These are phyloP conservation scores for Synergus umbraculus DNA, from an alignment of 2,888 invertebrate species.

Conservation along the genomic window DNA sequence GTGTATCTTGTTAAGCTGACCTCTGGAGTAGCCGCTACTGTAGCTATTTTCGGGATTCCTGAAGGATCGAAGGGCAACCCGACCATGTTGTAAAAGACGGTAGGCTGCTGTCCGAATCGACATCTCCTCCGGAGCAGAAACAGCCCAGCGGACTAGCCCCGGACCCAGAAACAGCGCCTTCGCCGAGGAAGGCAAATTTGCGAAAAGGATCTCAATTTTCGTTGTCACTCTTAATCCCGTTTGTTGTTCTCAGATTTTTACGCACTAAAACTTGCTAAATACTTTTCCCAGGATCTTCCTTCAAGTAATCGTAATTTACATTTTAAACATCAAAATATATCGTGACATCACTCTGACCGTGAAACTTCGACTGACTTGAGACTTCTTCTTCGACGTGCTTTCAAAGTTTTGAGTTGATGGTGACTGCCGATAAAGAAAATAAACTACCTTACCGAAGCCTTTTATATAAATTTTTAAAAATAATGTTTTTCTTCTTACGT, in stretches of 20 bases:
- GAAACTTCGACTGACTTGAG: no score
- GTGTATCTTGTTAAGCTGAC: constrained; percentile 73
- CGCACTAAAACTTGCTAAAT: background rate
- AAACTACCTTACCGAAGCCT: no score
- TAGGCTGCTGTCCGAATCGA: constrained; percentile 70
- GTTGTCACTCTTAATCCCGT: background rate
- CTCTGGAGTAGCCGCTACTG: constrained; percentile 60
- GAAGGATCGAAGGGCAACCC: constrained; percentile 65
- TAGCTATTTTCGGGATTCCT: constrained; percentile 56
- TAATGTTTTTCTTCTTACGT: no score
- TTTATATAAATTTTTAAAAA: no score
- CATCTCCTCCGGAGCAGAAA: constrained; percentile 71
- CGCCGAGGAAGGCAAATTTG: constrained; percentile 32
- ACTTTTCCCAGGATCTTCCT: background rate
- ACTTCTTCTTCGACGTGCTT: no score
- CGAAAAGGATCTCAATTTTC: constrained; percentile 27
- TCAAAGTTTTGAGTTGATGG: no score
- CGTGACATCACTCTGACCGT: no score
- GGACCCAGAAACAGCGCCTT: constrained; percentile 38
- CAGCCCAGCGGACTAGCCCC: constrained; percentile 67
- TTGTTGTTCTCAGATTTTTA: background rate
- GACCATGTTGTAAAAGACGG: constrained; percentile 61
- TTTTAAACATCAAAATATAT: no score
- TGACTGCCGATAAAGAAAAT: no score
- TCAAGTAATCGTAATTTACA: no score